Percentiles rank a stretch among this genome's conserved stretches.
phyloP scores from a whole-genome alignment of 2,113 vertebrate species.

The Ivindomyrus marchei region DNA sequence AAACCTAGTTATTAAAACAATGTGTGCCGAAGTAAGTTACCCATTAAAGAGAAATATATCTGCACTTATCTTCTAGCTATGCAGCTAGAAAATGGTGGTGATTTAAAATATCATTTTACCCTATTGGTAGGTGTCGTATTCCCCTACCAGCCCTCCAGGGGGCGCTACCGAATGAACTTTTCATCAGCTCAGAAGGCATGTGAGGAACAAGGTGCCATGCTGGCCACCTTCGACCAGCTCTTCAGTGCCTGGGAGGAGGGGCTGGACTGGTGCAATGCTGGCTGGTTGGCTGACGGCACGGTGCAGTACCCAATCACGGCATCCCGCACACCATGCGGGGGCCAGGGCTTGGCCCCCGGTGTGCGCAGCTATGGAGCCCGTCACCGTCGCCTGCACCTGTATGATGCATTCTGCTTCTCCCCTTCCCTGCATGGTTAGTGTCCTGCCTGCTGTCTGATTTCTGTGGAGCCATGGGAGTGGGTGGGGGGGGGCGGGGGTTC shows the following conservation, averaged over 20 bases:
- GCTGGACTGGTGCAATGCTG: constrained; percentile 81
- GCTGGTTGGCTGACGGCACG: constrained; percentile 77
- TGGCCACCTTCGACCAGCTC: constrained; percentile 79
- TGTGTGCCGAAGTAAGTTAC: background rate
- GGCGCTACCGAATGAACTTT: constrained; percentile 82
- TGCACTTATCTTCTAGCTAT: background rate
- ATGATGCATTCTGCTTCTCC: constrained; percentile 85
- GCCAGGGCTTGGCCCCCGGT: constrained; percentile 64
- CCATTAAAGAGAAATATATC: background rate
- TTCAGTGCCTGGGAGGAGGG: constrained; percentile 78
- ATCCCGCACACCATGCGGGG: constrained; percentile 68
- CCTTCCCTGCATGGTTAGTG: constrained; percentile 65
- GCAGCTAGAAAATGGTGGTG: background rate
- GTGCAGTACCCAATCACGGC: constrained; percentile 76
- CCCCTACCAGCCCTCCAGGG: constrained; percentile 73
- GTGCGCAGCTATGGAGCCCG: constrained; percentile 77
- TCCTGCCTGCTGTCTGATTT: background rate
- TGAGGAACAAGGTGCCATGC: constrained; percentile 66
- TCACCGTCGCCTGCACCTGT: constrained; percentile 64
- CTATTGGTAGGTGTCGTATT: constrained; percentile 75
- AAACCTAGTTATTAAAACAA: background rate
- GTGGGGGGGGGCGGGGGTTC: background rate
- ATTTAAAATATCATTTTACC: background rate
- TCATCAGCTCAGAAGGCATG: constrained; percentile 68
- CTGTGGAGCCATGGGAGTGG: background rate